Evolutionary conservation across 92 coral and sea anemone species (phyloP).

Genomic region (Umimayanthus kanabou): DNA sequence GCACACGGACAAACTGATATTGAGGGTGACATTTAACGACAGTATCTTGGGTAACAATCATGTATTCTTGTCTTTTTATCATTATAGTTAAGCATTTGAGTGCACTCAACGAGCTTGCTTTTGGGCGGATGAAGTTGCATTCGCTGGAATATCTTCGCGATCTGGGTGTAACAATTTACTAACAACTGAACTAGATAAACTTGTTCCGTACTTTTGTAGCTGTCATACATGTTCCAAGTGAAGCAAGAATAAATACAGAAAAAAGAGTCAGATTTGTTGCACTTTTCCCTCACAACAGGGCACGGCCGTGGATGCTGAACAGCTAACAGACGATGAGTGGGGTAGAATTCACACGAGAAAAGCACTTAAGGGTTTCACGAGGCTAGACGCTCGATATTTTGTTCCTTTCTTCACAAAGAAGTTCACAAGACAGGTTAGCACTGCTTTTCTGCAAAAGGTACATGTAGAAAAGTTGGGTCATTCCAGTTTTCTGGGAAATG

Average conservation of each 20-base stretch:
- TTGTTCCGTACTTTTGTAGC: neutral
- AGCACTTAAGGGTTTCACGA: slow-evolving; percentile 89
- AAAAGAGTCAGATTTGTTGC: neutral
- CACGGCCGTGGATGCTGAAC: slow-evolving; percentile 96
- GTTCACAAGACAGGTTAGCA: slow-evolving; percentile 80
- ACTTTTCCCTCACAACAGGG: slow-evolving; percentile 59
- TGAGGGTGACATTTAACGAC: no score
- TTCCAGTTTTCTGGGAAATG: no score
- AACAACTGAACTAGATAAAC: neutral
- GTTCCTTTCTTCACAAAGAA: slow-evolving; percentile 96
- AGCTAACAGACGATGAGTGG: slow-evolving; percentile 98
- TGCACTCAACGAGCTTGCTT: neutral
- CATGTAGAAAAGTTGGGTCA: no score
- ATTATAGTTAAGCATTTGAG: no score
- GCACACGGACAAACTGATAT: no score
- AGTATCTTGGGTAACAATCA: no score
- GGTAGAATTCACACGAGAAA: slow-evolving; percentile 75
- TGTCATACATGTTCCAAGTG: neutral
- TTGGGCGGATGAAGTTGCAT: neutral
- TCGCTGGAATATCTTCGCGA: neutral
- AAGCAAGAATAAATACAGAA: neutral
- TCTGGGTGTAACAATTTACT: no score
- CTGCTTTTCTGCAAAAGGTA: neutral
- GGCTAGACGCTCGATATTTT: slow-evolving; percentile 93
- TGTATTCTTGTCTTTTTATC: no score